These are phyloP conservation scores for Thereuonema tuberculata DNA, from an alignment of 1,140 invertebrate genomes.

Conservation along the genomic window DNA sequence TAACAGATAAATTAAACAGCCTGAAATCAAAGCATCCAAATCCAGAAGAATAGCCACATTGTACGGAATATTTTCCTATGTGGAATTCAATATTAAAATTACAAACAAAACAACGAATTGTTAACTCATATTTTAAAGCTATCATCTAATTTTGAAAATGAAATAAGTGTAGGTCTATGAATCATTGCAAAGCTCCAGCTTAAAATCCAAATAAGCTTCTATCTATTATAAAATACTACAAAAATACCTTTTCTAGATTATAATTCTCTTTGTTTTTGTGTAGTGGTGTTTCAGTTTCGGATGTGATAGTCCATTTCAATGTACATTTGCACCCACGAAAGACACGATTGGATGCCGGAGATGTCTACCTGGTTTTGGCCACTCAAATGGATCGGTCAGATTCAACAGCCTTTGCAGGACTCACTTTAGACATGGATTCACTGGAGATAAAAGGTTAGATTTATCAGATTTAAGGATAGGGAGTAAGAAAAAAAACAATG, in stretches of 20 bases:
- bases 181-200: too few species aligned
- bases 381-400: not conserved
- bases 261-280: not conserved
- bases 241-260: not conserved
- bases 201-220: too few species aligned
- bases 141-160: not conserved
- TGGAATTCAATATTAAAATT: too few species aligned
- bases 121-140: too few species aligned
- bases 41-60: too few species aligned
- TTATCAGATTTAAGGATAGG: too few species aligned
- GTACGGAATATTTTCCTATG: too few species aligned
- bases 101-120: too few species aligned
- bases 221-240: not conserved
- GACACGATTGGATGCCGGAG: constrained; percentile 2
- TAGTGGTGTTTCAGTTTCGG: not conserved
- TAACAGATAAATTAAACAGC: too few species aligned
- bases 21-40: too few species aligned
- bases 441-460: constrained; percentile 6
- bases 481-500: too few species aligned
- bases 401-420: not conserved
- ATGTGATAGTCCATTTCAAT: constrained; percentile 1
- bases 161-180: not conserved
- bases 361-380: not conserved
- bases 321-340: not conserved
- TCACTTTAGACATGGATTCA: not conserved